A percentile compares a stretch with the other conserved stretches of the same genome.
phyloP scores from a whole-genome alignment of 92 coral and sea anemone species.

The Parazoanthus swiftii region DNA sequence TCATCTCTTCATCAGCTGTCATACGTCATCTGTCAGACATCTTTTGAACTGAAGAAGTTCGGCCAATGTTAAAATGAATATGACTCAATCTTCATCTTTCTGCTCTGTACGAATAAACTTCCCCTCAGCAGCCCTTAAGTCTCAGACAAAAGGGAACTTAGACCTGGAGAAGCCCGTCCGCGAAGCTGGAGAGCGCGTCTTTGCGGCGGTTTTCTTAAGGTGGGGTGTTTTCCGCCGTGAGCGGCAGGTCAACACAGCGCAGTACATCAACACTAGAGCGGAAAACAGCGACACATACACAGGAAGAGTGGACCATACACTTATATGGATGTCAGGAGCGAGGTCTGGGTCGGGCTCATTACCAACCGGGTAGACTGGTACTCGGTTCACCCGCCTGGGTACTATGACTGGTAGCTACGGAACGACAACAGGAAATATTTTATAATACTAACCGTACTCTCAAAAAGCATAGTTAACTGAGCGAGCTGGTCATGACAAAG shows the following conservation, averaged over 20 bases:
- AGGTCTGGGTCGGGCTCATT: slow-evolving; percentile 85
- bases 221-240: slow-evolving; percentile 68
- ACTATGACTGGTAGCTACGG: slow-evolving; percentile 87
- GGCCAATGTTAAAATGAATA: background rate
- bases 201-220: slow-evolving; percentile 49
- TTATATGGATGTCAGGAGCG: slow-evolving; percentile 67
- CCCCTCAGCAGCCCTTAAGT: background rate
- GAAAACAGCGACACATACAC: slow-evolving; percentile 83
- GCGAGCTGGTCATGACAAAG: background rate
- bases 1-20: background rate
- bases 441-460: background rate
- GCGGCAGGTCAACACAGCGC: slow-evolving; percentile 85
- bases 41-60: background rate
- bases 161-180: slow-evolving; percentile 50
- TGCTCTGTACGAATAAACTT: background rate
- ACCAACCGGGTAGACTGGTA: slow-evolving; percentile 81
- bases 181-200: slow-evolving; percentile 43
- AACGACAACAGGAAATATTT: background rate
- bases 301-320: slow-evolving; percentile 87
- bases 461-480: background rate
- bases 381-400: slow-evolving; percentile 82
- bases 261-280: slow-evolving; percentile 74
- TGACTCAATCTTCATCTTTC: background rate
- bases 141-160: slow-evolving; percentile 59
- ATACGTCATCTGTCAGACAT: background rate